Evolutionary conservation across 2,113 vertebrate species (phyloP), one percentile per base, ranked within the genome.

Genomic region (Cepphus grylle): DNA sequence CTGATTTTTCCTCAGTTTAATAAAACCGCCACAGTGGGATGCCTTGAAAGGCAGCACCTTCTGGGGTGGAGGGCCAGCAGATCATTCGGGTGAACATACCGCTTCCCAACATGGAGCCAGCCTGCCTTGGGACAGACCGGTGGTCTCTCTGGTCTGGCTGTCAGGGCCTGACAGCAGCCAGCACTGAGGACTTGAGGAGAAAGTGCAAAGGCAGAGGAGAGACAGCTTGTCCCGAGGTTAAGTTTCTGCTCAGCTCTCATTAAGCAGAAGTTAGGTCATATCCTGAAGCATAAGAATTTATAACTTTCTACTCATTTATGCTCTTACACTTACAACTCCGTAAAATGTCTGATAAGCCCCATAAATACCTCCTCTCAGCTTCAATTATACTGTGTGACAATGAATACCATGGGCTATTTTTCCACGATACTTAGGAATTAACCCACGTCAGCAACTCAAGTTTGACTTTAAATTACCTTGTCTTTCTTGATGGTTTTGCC

Each of bases 271-370:
- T 94, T 40, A 78, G 79, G 71, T 78, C 92, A 49, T 29, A 25
- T 50, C 90, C 92, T 55, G n/a, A 63, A 96, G 95, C 88, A 43
- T 9, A 80, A 36, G 30, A 74, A 92, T 38, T 81, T 67, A 11
- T 5, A 92, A 86, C 50, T 95, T 86, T 10, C 69, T 36, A 36
- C 84, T 90, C 90, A 94, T 94, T 95, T 86, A 18, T 52, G 83
- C 86, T 92, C 85, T 81, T 67, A 71, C 55, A 50, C 76, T 95
- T 79, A 85, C 45, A 86, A 93, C 67, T 55, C 76, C 9, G 8
- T 79, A 81, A 88, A 78, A 95, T 36, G 29, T 59, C 90, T 81
- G 88, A 78, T 93, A 95, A 96, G 55, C 16, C 83, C 81, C 80
- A 86, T 47, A 83, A 97, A 86, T 71, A 67, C 25, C 95, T 36